Evolutionary conservation across 2,797 vertebrate species (phyloP).

Genomic region (Catamblyrhynchus diadema): DNA sequence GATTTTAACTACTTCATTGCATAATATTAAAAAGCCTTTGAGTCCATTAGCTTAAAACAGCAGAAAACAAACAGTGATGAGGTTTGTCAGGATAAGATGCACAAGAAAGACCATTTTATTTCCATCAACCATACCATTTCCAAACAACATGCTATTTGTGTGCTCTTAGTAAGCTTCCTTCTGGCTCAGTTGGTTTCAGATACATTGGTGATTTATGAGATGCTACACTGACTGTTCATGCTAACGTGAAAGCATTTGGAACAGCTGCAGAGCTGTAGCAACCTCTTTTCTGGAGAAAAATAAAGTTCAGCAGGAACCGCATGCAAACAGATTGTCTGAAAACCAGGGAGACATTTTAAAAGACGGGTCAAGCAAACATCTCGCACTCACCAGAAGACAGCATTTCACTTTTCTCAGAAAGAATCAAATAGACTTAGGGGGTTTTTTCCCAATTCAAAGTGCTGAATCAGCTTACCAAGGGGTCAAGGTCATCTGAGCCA

Average conservation of each 20-base stretch:
- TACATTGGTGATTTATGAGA: not conserved
- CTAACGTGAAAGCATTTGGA: not conserved
- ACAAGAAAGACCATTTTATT: not conserved
- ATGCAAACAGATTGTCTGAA: not conserved
- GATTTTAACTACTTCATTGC: not conserved
- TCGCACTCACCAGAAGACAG: not conserved
- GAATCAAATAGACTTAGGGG: not conserved
- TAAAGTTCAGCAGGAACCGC: accelerated
- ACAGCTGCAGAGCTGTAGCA: not conserved
- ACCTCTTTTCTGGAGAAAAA: not conserved
- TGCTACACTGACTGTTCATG: not conserved
- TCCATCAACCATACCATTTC: not conserved
- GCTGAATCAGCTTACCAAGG: not conserved
- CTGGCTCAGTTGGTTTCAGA: not conserved
- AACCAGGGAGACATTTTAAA: not conserved
- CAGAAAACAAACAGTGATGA: not conserved
- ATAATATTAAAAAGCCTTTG: not conserved
- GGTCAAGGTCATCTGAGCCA: not conserved
- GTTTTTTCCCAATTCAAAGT: not conserved
- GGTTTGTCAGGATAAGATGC: not conserved
- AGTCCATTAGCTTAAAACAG: not conserved
- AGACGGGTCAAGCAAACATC: not conserved
- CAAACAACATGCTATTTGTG: not conserved
- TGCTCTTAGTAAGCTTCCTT: not conserved
- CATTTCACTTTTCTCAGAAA: not conserved